Evolutionary conservation across 2,888 invertebrate genomes (phyloP), one percentile per base, ranked within the genome.

Genomic region (Linnaemya vulpina): DNA sequence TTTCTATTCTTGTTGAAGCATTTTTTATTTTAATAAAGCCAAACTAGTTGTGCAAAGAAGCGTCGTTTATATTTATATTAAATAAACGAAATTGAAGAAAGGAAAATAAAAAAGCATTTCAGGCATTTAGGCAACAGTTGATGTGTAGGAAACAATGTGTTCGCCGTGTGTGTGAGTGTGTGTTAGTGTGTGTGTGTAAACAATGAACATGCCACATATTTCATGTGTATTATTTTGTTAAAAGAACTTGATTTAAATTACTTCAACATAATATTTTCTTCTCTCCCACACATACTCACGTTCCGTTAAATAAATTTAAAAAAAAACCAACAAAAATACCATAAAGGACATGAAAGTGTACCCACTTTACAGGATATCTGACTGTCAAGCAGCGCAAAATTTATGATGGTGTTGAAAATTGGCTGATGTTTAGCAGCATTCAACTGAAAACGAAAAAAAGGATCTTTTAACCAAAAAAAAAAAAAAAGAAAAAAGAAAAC

Each of bases 381-480:
- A 76, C 79, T 84, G 84, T 79, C 84, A 84, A 76, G 65, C 75
- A 71, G 75, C 60, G 71, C 65, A 71, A 79, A 84, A 84, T 84
- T 84, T 84, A 84, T 84, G 71, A 22, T 67, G 49, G 75, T 79
- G 79, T 71, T 75, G 65, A 76, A 84, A 80, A 80, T 76, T 80
- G 79, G 76, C 79, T 75, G 55, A 75, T 49, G 74, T 63, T 70
- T 70, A 75, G 46, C 74, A 75, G 70, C 75, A 65, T 74, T 67
- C 58, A 67, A 53, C 46, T 25, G 40, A 43, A 51, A 60, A 67
- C 1, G 20, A 15, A 43, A 58, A n/a, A 43, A 51, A 79, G 15
- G 11, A 80, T 30, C 17, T 63, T 11, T 53, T 3, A 43, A 35
- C n/a, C 55, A 13, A 63, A 58, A 35, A 62, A 20, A 35, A 62